Percentiles rank a stretch among this genome's conserved stretches.
phyloP scores from a whole-genome alignment of 2,888 invertebrate species.

The Melinaea menophilus region DNA sequence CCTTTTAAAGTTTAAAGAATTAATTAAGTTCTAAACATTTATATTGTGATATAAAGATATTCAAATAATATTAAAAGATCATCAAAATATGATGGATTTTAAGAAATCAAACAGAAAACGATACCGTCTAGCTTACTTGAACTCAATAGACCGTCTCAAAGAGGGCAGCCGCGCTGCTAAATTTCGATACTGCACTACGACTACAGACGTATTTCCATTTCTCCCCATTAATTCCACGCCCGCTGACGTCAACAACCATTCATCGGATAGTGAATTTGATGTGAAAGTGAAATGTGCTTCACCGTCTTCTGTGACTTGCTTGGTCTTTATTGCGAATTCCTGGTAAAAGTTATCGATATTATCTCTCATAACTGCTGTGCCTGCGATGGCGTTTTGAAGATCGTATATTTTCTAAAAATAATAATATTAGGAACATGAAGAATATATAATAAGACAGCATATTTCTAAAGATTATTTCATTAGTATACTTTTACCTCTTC shows the following conservation, averaged over 20 bases:
- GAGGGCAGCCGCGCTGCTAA: constrained; percentile 80
- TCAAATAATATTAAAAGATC: no score
- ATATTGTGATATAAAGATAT: background rate
- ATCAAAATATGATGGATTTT: no score
- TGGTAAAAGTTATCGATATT: constrained; percentile 49
- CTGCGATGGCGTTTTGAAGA: constrained; percentile 60
- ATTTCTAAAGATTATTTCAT: background rate
- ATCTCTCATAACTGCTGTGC: constrained; percentile 58
- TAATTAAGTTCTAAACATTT: background rate
- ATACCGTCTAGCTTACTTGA: constrained; percentile 72
- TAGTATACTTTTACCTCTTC: constrained; percentile 78
- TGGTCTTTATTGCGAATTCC: constrained; percentile 56
- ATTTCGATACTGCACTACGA: constrained; percentile 80
- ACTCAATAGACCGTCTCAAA: constrained; percentile 77
- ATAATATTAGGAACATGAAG: background rate
- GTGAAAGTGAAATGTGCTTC: constrained; percentile 59
- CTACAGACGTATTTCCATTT: constrained; percentile 56
- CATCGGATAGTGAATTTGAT: constrained; percentile 43
- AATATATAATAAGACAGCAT: background rate
- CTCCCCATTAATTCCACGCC: constrained; percentile 56
- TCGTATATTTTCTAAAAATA: constrained; percentile 64
- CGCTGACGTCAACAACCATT: constrained; percentile 60
- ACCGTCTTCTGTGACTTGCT: constrained; percentile 50
- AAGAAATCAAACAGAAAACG: no score
- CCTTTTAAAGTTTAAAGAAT: background rate